Base-by-base conservation (phyloP, 1,140 invertebrate genomes). In the Drosophila simulans region DNA sequence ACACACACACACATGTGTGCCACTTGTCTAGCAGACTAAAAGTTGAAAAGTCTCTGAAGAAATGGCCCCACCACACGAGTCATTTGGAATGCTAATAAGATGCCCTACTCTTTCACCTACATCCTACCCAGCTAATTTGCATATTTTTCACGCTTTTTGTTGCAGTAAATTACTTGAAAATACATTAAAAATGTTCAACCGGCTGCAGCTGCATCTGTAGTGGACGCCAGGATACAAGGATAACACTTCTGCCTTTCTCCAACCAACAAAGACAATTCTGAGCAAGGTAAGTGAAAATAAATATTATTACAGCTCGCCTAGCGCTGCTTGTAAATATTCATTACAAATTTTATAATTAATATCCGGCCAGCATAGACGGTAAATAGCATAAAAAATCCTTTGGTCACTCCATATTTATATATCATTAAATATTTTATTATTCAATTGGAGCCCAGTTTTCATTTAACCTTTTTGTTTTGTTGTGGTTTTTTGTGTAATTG, bases 41-140 rank as follows among this genome's bases (percentile, higher is more conserved):
- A 70, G 68, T 78, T 86, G 34, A 88, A 88, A 86, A 86, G 79
- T 82, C 83, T 62, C 70, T 63, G 53, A 56, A 57, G 46, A 81
- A 73, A 74, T 65, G 70, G 52, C 52, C 43, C 56, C 52, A 22
- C 56, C 45, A 12, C 40, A 15, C 27, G 11, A 65, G 75, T 86
- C 83, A 88, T 88, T 89, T 83, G 76, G 71, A 89, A 86, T 88
- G 70, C 66, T 88, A 86, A 86, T 86, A 82, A 78, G 83, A 75
- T 42, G 58, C 70, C 54, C 53, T 27, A 27, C 40, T 1, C 25
- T n/a, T n/a, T 31, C 48, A 20, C 12, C 20, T 46, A 13, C 25
- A 13, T 25, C 4, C 25, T 39, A 2, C 52, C 5, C 46, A 11
- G 58, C 81, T 78, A 55, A 78, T 86, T 80, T 77, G 76, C 80